Conservation (phyloP, 35 echinoderm and acorn worm species). For the Patiria miniata region DNA sequence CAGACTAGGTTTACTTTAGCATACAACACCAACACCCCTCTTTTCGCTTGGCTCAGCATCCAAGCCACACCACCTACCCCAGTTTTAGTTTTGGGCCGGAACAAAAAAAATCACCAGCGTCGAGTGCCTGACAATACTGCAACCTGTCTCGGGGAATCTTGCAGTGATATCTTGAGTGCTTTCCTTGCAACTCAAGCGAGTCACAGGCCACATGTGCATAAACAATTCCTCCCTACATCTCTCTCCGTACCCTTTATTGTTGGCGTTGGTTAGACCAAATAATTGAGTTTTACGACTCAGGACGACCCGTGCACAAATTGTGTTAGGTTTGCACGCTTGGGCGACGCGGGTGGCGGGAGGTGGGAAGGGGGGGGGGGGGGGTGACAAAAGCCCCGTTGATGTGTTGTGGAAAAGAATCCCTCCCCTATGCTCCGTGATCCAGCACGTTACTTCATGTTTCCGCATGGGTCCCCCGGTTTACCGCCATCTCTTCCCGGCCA, state of each 20-base stretch:
- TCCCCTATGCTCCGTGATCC: slow-evolving; percentile 12
- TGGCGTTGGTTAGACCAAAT: neutral
- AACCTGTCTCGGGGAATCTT: neutral
- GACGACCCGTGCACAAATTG: neutral
- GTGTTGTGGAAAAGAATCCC: neutral
- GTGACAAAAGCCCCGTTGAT: neutral
- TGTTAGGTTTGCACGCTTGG: slow-evolving; percentile 6
- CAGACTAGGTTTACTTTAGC: neutral
- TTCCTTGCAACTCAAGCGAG: slow-evolving; percentile 21
- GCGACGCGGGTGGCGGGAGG: neutral
- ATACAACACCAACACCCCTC: neutral
- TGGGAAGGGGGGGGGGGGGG: neutral
- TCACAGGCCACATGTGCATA: slow-evolving; percentile 12
- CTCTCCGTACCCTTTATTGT: neutral
- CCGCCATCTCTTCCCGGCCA: no score
- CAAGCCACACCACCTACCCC: neutral
- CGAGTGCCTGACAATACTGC: neutral
- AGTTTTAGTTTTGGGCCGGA: no score
- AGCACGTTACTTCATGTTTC: neutral
- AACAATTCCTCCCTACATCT: neutral
- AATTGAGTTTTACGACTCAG: neutral
- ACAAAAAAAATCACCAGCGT: neutral
- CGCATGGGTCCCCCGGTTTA: neutral
- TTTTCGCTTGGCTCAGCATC: neutral
- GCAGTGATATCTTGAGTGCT: neutral